Base-by-base conservation (phyloP, 2,113 vertebrate species). In the Calypte anna region DNA sequence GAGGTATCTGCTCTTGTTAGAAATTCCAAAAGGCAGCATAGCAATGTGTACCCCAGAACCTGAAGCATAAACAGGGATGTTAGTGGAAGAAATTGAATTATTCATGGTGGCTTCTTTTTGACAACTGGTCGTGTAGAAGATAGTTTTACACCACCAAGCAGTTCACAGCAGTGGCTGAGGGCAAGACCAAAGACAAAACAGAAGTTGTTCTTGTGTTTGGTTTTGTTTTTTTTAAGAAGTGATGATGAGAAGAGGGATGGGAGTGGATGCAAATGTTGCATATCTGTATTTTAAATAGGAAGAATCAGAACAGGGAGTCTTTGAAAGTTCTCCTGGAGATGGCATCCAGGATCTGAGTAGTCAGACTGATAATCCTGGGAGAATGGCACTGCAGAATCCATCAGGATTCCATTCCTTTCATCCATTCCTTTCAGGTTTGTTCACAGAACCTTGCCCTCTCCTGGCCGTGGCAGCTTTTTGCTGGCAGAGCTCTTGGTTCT, bases 401-500 rank as follows among this genome's bases (percentile, higher is more conserved):
- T 27, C 20, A 9, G n/a, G 27, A 11, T 53, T 68, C 21, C 21
- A 21, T 55, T 40, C 40, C 40, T 40, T 40, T 40, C 40, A 40
- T 40, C 40, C 40, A 40, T 9, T 40, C 40, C 23, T 55, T 36
- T 6, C 24, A 15, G 12, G 14, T 58, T 54, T 43, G 6, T 31
- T 46, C 14, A 20, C 9, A 54, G 61, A 74, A 74, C 30, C 8
- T 14, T n/a, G 11, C 18, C 24, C 22, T 12, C 8, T 20, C 14
- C 23, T 43, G 50, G 12, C 13, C n/a, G 0, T 5, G 24, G 55
- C 19, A 51, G 25, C 16, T 24, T 18, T 66, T 43, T 83, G 21
- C 64, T 36, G 51, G 27, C 19, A 6, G 27, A 22, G 1, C 0
- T 30, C 3, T 22, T 1, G 0, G 23, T 33, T 7, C 38, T 38